These are phyloP conservation scores for Drosophila kepulauana DNA, from an alignment of 1,140 invertebrate species.

Conservation along the genomic window DNA sequence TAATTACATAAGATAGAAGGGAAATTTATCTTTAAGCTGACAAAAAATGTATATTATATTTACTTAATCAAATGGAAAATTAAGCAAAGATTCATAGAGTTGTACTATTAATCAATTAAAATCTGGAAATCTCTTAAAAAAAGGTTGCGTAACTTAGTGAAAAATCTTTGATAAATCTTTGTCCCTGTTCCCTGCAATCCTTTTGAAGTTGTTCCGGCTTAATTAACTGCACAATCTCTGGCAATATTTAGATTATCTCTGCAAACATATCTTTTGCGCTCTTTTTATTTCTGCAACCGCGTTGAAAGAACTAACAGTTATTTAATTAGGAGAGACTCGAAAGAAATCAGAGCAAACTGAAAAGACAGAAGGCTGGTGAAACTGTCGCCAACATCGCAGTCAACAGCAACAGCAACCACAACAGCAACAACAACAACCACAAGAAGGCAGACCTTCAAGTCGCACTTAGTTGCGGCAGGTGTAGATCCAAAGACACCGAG, in stretches of 20 bases:
- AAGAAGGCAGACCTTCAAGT: conserved; percentile 31
- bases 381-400: conserved; percentile 55
- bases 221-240: conserved; percentile 11
- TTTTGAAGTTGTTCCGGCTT: conserved; percentile 1
- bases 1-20: too few species aligned
- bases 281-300: conserved; percentile 16
- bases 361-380: conserved; percentile 51
- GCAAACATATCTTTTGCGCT: conserved; percentile 17
- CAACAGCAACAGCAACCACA: background rate
- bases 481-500: background rate
- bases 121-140: too few species aligned
- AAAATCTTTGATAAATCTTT: too few species aligned
- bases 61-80: too few species aligned
- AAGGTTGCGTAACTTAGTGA: too few species aligned
- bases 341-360: conserved; percentile 76
- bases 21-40: too few species aligned
- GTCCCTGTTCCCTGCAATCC: background rate
- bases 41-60: too few species aligned
- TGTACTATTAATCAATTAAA: too few species aligned
- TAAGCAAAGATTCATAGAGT: too few species aligned
- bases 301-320: conserved; percentile 72
- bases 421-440: background rate
- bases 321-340: conserved; percentile 71
- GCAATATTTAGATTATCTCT: conserved; percentile 21
- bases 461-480: conserved; percentile 68